These are phyloP conservation scores for Helostoma temminkii DNA, from an alignment of 2,797 vertebrate species.

Conservation along the genomic window DNA sequence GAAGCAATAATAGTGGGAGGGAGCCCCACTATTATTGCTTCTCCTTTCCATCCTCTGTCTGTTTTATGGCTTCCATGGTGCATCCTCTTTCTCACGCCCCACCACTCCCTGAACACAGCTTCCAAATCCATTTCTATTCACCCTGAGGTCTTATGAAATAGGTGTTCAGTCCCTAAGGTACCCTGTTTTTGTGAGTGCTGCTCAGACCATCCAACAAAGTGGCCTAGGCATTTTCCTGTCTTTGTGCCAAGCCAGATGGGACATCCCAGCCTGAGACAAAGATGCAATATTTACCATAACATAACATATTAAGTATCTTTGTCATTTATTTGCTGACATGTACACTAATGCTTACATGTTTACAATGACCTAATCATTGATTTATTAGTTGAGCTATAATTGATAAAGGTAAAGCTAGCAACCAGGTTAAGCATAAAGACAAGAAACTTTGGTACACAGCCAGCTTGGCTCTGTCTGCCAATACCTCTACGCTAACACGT, in stretches of 20 bases:
- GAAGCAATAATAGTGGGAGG: too few relatives aligned
- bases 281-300: slow-evolving; percentile 1
- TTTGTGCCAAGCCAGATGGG: slow-evolving; percentile 32
- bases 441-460: background rate
- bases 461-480: background rate
- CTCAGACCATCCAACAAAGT: background rate
- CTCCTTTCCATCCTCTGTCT: slow-evolving; percentile 24
- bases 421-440: background rate
- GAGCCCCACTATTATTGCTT: slow-evolving; percentile 27
- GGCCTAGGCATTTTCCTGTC: slow-evolving; percentile 17
- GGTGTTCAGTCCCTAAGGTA: slow-evolving; percentile 49
- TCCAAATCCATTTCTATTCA: slow-evolving; percentile 24
- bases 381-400: too few relatives aligned
- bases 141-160: slow-evolving; percentile 43
- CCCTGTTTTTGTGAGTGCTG: background rate
- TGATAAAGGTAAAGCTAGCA: too few relatives aligned
- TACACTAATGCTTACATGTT: too few relatives aligned
- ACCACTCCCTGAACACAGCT: slow-evolving; percentile 4
- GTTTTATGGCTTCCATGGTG: slow-evolving; percentile 36
- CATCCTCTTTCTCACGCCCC: slow-evolving; percentile 44
- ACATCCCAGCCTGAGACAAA: slow-evolving; percentile 10
- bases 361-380: too few relatives aligned
- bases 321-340: too few relatives aligned
- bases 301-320: too few relatives aligned
- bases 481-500: background rate